A percentile compares a stretch with the other conserved stretches of the same genome.
Evolutionary conservation across 2,888 invertebrate species (phyloP).

Genomic region (Zygothrica quintamaculata): DNA sequence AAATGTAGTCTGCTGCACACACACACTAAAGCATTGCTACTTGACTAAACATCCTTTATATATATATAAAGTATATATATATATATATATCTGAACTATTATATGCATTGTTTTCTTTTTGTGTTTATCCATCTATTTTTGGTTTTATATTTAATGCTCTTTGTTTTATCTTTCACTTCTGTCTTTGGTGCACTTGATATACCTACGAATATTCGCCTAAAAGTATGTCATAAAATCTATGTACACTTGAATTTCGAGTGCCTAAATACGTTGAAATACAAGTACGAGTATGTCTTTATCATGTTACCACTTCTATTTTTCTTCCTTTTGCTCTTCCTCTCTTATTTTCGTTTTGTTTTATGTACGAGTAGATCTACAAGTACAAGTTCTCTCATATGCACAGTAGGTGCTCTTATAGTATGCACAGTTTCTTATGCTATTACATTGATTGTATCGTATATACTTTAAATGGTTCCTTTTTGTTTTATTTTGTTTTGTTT

Average conservation of each 20-base stretch:
- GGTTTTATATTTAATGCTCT: slow-evolving; percentile 2
- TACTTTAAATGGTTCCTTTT: slow-evolving; percentile 55
- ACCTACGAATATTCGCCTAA: slow-evolving; percentile 49
- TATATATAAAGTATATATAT: slow-evolving; percentile 19
- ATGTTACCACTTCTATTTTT: slow-evolving; percentile 2
- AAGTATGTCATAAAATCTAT: slow-evolving; percentile 78
- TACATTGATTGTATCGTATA: slow-evolving; percentile 77
- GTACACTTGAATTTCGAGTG: slow-evolving; percentile 70
- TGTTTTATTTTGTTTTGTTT: too few relatives aligned
- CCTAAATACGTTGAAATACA: slow-evolving; percentile 45
- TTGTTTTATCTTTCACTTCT: slow-evolving; percentile 17
- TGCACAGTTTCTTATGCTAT: slow-evolving; percentile 67
- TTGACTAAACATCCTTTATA: slow-evolving; percentile 30
- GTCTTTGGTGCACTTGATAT: slow-evolving; percentile 72
- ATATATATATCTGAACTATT: slow-evolving; percentile 14
- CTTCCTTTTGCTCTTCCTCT: too few relatives aligned
- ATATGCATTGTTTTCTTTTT: slow-evolving; percentile 7
- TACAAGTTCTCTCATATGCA: slow-evolving; percentile 7
- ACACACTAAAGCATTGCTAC: slow-evolving; percentile 57
- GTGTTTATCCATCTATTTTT: slow-evolving; percentile 10
- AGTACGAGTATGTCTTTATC: slow-evolving; percentile 7
- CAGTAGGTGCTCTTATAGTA: slow-evolving; percentile 26
- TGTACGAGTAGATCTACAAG: slow-evolving; percentile 9
- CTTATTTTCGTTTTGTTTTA: not conserved
- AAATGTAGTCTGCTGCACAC: slow-evolving; percentile 7